A percentile compares a stretch with the other conserved stretches of the same genome.
These are phyloP conservation scores for Cremastobaeus sp. DNA, from an alignment of 2,888 invertebrate genomes.

Conservation along the genomic window DNA sequence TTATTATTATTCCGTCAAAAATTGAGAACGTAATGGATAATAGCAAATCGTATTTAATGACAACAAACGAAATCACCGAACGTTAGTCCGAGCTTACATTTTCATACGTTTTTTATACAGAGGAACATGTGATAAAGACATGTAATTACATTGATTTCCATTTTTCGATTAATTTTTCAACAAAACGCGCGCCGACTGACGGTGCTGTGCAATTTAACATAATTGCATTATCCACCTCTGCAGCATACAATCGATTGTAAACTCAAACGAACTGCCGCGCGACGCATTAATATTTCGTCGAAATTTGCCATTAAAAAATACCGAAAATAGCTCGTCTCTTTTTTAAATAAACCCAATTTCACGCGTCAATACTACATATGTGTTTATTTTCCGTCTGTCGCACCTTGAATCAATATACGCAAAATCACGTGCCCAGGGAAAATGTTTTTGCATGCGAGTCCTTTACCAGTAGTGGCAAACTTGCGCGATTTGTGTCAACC, in stretches of 20 bases:
- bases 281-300: not conserved
- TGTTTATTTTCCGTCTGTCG: not conserved
- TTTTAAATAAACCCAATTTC: not conserved
- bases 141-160: slow-evolving; percentile 3
- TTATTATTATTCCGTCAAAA: no score
- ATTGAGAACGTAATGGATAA: no score
- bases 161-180: slow-evolving; percentile 7
- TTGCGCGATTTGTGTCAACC: no score
- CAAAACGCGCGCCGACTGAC: not conserved
- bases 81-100: slow-evolving; percentile 1
- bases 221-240: not conserved
- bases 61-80: slow-evolving; percentile 2
- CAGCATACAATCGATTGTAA: not conserved
- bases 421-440: not conserved
- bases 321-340: not conserved
- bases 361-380: not conserved
- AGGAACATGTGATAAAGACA: not conserved
- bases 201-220: not conserved
- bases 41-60: no score
- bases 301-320: not conserved
- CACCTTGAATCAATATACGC: not conserved
- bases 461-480: no score
- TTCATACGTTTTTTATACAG: slow-evolving; percentile 6
- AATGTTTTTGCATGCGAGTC: no score
- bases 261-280: not conserved